Evolutionary conservation across 2,888 invertebrate genomes (phyloP), one percentile per base, ranked within the genome.

Genomic region (Zaprionus obscuricornis): DNA sequence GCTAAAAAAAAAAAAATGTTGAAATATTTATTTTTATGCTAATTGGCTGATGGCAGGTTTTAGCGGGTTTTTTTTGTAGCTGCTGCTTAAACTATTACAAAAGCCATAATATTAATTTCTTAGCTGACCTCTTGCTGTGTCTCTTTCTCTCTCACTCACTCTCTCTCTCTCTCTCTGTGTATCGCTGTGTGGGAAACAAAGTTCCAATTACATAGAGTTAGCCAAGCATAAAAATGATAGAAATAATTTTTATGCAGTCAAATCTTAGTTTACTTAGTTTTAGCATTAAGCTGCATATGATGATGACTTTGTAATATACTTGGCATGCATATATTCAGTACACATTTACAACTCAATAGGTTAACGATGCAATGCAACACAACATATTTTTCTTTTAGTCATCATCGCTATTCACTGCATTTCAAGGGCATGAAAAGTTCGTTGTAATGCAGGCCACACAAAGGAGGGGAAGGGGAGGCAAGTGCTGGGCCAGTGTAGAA

Each of bases 1-100:
- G 66, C 70, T 54, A 11, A 51, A n/a, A n/a, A n/a, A n/a, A n/a
- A n/a, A n/a, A n/a, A 69, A 47, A 69, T 68, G 59, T 68, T 22
- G 70, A 69, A 69, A 69, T 66, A 70, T 42, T 52, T 5, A 22
- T n/a, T n/a, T n/a, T n/a, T 62, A 69, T 70, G 69, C 71, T 66
- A 71, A 69, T 71, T 6, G 16, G 33, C 31, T 5, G 24, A 11
- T 27, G 34, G 43, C 54, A 36, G 65, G 34, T 34, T 34, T 27
- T 24, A 24, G 7, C 18, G 2, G 7, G 37, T 18, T 37, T n/a
- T n/a, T 18, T 37, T 7, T 16, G 8, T 17, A 37, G 8, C 20
- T 20, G 36, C 6, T 27, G 46, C 63, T 45, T 40, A 56, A 42
- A 10, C 46, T 54, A 54, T 70, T 66, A 71, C 71, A 67, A 52